Percentiles rank a stretch among this genome's conserved stretches.
These are phyloP conservation scores for Agrenia bidenticulata DNA, from an alignment of 2,888 invertebrate genomes.

Conservation along the genomic window DNA sequence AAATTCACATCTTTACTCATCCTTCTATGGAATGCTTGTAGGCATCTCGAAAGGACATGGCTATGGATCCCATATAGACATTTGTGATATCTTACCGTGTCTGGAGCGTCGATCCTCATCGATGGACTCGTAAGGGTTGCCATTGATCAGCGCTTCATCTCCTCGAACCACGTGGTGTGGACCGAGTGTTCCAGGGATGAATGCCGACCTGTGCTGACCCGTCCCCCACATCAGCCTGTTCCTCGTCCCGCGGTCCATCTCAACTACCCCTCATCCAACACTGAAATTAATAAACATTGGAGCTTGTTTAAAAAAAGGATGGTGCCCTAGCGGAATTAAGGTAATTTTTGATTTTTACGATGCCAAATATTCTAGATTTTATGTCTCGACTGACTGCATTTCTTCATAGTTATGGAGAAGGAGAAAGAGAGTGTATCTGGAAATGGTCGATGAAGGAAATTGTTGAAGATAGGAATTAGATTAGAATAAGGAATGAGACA, in stretches of 20 bases:
- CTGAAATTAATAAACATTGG: too few species aligned
- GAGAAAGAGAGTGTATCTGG: too few species aligned
- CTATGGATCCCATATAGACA: too few species aligned
- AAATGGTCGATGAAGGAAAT: too few species aligned
- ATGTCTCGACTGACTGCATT: neutral
- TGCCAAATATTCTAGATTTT: neutral
- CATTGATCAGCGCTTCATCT: neutral
- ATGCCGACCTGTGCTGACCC: neutral
- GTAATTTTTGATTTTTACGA: constrained; percentile 1
- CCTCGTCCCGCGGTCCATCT: constrained; percentile 5
- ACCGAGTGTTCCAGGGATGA: neutral
- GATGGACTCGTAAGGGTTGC: constrained; percentile 26
- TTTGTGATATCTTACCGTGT: constrained; percentile 29
- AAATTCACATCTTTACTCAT: too few species aligned
- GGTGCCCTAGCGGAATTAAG: too few species aligned
- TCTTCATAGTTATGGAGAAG: too few species aligned
- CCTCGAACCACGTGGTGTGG: neutral
- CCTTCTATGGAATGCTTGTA: too few species aligned
- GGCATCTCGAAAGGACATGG: too few species aligned
- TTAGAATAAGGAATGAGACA: constrained; percentile 5
- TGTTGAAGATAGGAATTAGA: constrained; percentile 1
- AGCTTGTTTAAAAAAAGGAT: too few species aligned
- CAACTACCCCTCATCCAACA: neutral
- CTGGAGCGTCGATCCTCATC: constrained; percentile 28
- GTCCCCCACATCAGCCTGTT: constrained; percentile 12